These are phyloP conservation scores for Cossypha polioptera DNA, from an alignment of 2,797 vertebrate species.

Conservation along the genomic window DNA sequence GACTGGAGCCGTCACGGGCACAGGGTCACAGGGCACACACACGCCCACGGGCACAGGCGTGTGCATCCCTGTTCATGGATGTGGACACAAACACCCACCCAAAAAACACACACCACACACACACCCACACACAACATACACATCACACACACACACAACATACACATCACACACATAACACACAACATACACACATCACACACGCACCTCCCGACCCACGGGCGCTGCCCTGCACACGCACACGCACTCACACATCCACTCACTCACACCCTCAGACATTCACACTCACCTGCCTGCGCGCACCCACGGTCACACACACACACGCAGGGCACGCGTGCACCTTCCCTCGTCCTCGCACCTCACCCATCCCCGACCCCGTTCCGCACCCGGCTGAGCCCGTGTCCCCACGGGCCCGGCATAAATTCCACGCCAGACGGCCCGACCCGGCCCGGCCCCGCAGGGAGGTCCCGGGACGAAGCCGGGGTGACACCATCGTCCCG, in stretches of 20 bases:
- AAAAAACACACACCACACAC: not conserved
- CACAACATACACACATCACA: no score
- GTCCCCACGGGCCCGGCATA: no score
- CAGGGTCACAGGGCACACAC: not conserved
- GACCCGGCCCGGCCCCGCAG: not conserved
- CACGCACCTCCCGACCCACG: not conserved
- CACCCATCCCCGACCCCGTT: not conserved
- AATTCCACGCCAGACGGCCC: not conserved
- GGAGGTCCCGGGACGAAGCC: accelerated
- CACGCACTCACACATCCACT: not conserved
- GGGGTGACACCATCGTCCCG: no score
- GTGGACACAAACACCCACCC: not conserved
- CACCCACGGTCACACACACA: not conserved
- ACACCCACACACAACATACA: no score
- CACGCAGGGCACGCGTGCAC: accelerated
- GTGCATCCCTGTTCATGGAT: not conserved
- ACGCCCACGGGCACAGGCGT: not conserved
- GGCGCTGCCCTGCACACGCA: not conserved
- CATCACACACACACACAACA: not conserved
- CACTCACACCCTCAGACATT: not conserved
- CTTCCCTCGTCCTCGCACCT: no score
- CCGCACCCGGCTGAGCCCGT: no score
- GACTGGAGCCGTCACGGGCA: not conserved
- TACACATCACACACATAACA: not conserved
- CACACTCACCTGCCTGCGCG: not conserved